Evolutionary conservation across 2,113 vertebrate genomes (phyloP).

Genomic region (Gulo gulo): DNA sequence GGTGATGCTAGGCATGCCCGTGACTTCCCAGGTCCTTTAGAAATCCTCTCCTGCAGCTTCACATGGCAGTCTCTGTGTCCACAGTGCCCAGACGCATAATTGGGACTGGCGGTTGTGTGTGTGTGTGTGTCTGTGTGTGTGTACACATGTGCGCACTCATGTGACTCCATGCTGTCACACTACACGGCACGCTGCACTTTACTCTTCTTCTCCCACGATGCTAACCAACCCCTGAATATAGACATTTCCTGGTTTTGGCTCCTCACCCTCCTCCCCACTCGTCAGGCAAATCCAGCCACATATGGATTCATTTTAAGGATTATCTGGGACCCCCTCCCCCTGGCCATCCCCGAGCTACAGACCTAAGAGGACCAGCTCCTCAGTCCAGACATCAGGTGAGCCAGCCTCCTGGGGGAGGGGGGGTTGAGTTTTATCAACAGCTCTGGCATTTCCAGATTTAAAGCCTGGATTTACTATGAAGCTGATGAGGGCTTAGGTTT

Average conservation of each 20-base stretch:
- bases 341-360: neutral
- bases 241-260: neutral
- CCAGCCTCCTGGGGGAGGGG: neutral
- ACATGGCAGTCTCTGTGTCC: neutral
- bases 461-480: slow-evolving; percentile 46
- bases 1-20: neutral
- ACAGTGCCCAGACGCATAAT: rapidly evolving
- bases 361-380: neutral
- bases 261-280: neutral
- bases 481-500: neutral
- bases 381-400: neutral
- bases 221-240: slow-evolving; percentile 28
- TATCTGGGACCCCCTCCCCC: neutral
- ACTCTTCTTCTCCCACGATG: neutral
- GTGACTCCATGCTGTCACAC: neutral
- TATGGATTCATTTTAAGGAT: slow-evolving; percentile 53
- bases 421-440: neutral
- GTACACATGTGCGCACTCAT: rapidly evolving
- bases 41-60: neutral
- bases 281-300: slow-evolving; percentile 36
- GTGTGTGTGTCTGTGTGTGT: too few relatives aligned
- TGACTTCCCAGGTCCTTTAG: neutral
- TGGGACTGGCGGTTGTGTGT: neutral
- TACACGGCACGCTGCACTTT: neutral
- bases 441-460: slow-evolving; percentile 27